A percentile compares a stretch with the other conserved stretches of the same genome.
Conservation (phyloP, 2,113 vertebrate genomes). For the Pungitius pungitius region DNA sequence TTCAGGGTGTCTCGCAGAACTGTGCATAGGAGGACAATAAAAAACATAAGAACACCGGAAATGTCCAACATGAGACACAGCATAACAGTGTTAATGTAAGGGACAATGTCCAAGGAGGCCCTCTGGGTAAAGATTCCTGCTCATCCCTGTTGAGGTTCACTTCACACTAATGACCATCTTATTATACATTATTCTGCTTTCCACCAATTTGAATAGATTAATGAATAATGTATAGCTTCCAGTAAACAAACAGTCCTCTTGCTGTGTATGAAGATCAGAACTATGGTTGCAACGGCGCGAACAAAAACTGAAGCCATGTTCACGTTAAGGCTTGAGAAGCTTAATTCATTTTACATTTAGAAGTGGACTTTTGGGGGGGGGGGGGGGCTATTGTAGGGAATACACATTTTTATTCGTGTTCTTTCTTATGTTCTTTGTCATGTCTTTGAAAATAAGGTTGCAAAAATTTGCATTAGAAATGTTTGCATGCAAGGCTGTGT, state of each 20-base stretch:
- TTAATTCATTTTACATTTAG: too few relatives aligned
- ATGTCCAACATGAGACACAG: not conserved
- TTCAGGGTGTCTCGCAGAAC: conserved; percentile 93
- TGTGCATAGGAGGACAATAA: conserved; percentile 51
- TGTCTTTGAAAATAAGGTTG: too few relatives aligned
- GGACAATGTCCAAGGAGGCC: not conserved
- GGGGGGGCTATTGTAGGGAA: too few relatives aligned
- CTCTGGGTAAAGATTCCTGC: not conserved
- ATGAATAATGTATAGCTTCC: not conserved
- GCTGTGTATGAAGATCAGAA: not conserved
- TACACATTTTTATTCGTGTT: too few relatives aligned
- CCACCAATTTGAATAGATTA: too few relatives aligned
- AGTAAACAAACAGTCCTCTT: not conserved
- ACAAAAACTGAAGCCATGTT: too few relatives aligned
- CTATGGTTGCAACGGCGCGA: not conserved
- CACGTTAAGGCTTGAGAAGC: too few relatives aligned
- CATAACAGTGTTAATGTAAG: not conserved
- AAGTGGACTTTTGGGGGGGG: too few relatives aligned
- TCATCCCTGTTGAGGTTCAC: not conserved
- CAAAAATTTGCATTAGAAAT: too few relatives aligned
- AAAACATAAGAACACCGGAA: not conserved
- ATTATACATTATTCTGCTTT: not conserved
- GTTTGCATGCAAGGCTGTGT: too few relatives aligned
- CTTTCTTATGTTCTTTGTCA: too few relatives aligned
- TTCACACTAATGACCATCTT: too few relatives aligned